Evolutionary conservation across 2,888 invertebrate genomes (phyloP).

Genomic region (Heliconius cydno): DNA sequence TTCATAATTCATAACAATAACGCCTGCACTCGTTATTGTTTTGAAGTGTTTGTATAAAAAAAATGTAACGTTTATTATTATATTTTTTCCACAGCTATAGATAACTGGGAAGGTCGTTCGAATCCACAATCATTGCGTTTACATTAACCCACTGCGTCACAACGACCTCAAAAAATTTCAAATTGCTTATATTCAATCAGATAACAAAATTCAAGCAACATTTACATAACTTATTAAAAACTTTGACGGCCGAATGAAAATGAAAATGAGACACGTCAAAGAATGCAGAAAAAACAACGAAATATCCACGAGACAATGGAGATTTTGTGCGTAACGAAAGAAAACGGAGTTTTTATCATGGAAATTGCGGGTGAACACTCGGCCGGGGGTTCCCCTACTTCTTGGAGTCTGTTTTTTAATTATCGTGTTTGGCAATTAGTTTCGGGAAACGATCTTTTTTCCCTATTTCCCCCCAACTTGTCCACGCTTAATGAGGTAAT

Average conservation of each 20-base stretch:
- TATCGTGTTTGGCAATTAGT: constrained; percentile 84
- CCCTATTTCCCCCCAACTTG: constrained; percentile 75
- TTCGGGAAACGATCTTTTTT: constrained; percentile 79
- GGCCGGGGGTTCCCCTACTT: constrained; percentile 78
- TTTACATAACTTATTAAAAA: constrained; percentile 83
- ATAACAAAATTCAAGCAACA: constrained; percentile 52
- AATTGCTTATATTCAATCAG: constrained; percentile 7
- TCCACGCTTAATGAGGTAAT: constrained; percentile 77
- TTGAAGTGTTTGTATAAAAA: no score
- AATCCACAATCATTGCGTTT: background rate
- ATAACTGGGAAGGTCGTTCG: background rate
- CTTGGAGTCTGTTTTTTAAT: constrained; percentile 80
- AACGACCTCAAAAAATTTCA: background rate
- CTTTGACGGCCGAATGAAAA: constrained; percentile 76
- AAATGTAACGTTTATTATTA: no score
- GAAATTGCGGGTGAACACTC: constrained; percentile 81
- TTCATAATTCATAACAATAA: no score
- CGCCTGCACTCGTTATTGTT: no score
- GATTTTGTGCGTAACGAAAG: constrained; percentile 80
- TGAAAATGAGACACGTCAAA: constrained; percentile 80
- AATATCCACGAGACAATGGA: constrained; percentile 78
- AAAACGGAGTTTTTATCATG: constrained; percentile 78
- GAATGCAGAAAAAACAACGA: constrained; percentile 71
- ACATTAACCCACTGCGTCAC: background rate
- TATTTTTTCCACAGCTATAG: background rate